phyloP scores from a whole-genome alignment of 2,888 invertebrate genomes.

The Ichneumon xanthorius region DNA sequence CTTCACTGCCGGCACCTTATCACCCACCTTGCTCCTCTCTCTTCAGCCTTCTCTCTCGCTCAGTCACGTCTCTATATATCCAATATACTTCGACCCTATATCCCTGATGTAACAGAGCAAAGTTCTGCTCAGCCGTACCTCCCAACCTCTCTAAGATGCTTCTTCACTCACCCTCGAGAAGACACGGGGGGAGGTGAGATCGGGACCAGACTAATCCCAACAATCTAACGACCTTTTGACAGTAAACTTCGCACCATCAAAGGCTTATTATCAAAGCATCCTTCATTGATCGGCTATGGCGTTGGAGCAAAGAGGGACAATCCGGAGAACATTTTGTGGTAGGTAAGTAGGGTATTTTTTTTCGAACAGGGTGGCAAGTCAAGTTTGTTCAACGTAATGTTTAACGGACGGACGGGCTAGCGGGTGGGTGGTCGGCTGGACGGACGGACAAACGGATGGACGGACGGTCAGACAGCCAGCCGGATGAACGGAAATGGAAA shows the following conservation, averaged over 20 bases:
- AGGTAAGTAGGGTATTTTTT: too few relatives aligned
- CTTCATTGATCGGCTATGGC: not conserved
- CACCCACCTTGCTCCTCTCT: constrained; percentile 63
- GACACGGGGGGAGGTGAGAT: not conserved
- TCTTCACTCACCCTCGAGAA: constrained; percentile 8
- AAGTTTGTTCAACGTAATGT: too few relatives aligned
- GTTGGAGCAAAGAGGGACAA: not conserved
- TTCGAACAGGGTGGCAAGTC: too few relatives aligned
- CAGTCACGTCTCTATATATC: constrained; percentile 36
- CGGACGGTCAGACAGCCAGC: too few relatives aligned
- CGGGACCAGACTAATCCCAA: not conserved
- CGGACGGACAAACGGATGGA: too few relatives aligned
- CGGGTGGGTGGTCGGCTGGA: too few relatives aligned
- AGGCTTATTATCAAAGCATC: constrained; percentile 4
- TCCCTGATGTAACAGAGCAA: constrained; percentile 11
- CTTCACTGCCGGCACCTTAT: constrained; percentile 79
- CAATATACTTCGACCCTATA: constrained; percentile 14
- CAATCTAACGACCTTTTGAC: constrained; percentile 13
- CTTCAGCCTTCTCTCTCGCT: constrained; percentile 50
- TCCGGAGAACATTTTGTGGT: not conserved
- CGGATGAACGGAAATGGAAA: too few relatives aligned
- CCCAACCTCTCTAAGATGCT: not conserved
- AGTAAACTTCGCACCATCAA: not conserved
- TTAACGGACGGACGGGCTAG: too few relatives aligned
- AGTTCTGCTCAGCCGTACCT: constrained; percentile 18